Conservation (phyloP, 1,140 invertebrate genomes). For the Drosophila arizonae region DNA sequence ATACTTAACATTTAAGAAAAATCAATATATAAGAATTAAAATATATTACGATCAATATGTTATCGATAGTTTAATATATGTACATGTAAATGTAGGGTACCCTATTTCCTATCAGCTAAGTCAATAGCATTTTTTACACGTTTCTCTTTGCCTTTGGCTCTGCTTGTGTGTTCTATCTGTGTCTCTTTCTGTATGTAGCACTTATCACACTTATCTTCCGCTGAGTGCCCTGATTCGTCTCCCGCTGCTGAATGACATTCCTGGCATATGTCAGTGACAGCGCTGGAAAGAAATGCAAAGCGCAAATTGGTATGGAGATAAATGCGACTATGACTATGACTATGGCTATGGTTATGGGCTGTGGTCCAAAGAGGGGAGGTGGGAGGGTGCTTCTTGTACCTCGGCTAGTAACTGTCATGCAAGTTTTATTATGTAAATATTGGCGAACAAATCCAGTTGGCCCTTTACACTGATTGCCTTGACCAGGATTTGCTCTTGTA, state of each 20-base stretch:
- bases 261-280: slow-evolving; percentile 38
- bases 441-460: slow-evolving; percentile 64
- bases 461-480: slow-evolving; percentile 52
- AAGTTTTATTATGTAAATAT: slow-evolving; percentile 80
- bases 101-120: too few relatives aligned
- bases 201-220: slow-evolving; percentile 46
- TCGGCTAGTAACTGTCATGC: slow-evolving; percentile 55
- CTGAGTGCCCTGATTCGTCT: background rate
- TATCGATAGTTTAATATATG: too few relatives aligned
- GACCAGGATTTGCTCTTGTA: slow-evolving; percentile 39
- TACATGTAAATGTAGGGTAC: background rate
- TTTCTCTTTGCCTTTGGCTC: background rate
- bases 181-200: slow-evolving; percentile 24
- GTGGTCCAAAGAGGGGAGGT: background rate
- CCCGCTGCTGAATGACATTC: slow-evolving; percentile 19
- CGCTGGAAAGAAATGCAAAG: slow-evolving; percentile 27
- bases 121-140: too few relatives aligned
- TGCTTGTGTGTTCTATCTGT: background rate
- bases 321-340: slow-evolving; percentile 10
- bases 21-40: too few relatives aligned
- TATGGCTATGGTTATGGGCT: background rate
- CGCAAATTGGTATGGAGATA: slow-evolving; percentile 34
- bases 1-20: too few relatives aligned
- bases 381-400: background rate
- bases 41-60: too few relatives aligned